These are phyloP conservation scores for Xenopus tropicalis DNA, from an alignment of 2,113 vertebrate species.

Conservation along the genomic window UCB_Xtro_10.0 CM004444.2:70235501-70236000, in stretches of 20 bases:
- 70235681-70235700: conserved; percentile 95
- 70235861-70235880: no score
- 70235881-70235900: no score
- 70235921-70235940: no score
- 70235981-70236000: no score
- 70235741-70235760: conserved; percentile 88
- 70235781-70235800: background rate
- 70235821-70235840: no score
- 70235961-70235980: no score
- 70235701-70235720: conserved; percentile 96
- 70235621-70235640: conserved; percentile 91
- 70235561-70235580: conserved; percentile 59
- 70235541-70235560: background rate
- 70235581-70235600: conserved; percentile 95
- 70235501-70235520: no score
- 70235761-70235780: conserved; percentile 44
- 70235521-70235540: no score
- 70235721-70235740: conserved; percentile 90
- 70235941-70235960: no score
- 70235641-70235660: conserved; percentile 87
- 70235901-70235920: no score
- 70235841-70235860: no score
- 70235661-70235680: conserved; percentile 93
- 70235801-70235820: no score
- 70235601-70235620: conserved; percentile 93